A percentile compares a stretch with the other conserved stretches of the same genome.
These are phyloP conservation scores for Sebastes cheni DNA, from an alignment of 2,797 vertebrate species.

Conservation along the genomic window DNA sequence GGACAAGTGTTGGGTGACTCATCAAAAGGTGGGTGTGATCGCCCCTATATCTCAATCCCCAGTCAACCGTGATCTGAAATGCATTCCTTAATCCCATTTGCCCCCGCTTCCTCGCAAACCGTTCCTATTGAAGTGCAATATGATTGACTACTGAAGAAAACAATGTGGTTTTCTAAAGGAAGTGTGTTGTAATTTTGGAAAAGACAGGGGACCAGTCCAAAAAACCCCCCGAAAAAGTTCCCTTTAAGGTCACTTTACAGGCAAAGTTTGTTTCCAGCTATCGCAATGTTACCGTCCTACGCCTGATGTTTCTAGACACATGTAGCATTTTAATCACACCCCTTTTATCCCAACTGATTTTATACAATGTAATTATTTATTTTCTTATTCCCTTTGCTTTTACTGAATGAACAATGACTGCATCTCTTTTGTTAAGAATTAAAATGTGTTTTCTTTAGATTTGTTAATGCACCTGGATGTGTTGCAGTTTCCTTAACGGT, in stretches of 20 bases:
- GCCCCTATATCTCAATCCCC: neutral
- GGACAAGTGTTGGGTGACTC: neutral
- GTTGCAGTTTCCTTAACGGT: neutral
- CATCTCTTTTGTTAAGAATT: conserved; percentile 30
- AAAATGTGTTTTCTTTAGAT: conserved; percentile 27
- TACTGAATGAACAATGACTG: conserved; percentile 33
- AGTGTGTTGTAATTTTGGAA: neutral
- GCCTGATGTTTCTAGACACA: conserved; percentile 19
- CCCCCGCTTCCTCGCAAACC: neutral
- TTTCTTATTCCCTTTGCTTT: conserved; percentile 50
- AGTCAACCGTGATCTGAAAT: conserved; percentile 5
- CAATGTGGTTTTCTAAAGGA: conserved; percentile 6
- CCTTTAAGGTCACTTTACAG: conserved; percentile 28
- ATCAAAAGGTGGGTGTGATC: neutral
- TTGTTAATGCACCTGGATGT: conserved; percentile 29
- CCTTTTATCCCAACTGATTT: conserved; percentile 25
- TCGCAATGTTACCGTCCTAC: neutral
- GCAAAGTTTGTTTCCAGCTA: neutral
- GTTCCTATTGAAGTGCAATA: conserved; percentile 72
- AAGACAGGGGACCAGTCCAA: neutral
- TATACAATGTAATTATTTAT: conserved; percentile 63
- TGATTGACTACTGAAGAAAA: conserved; percentile 67
- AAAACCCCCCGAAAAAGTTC: neutral
- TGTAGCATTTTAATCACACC: conserved; percentile 53
- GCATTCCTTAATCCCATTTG: conserved; percentile 9